Evolutionary conservation across 2,113 vertebrate species (phyloP), one percentile per base, ranked within the genome.

Genomic region (Promerops cafer): DNA sequence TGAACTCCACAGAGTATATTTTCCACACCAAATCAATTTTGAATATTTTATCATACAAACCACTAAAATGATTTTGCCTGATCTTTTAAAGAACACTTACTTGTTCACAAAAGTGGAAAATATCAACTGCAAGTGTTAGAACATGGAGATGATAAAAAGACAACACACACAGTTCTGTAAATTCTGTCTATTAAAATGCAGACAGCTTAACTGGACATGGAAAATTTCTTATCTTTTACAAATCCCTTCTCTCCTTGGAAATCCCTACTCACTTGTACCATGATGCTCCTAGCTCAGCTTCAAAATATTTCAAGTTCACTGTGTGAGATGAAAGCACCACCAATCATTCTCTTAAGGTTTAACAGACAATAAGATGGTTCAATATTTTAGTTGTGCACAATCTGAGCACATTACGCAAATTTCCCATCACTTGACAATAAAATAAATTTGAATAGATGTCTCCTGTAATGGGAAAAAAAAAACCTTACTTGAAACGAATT

Each of bases 21-120:
- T 93, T 88, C 90, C 60, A 83, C 68, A 83, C 66, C 63, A 88
- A 86, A 93, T 70, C 2, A 2, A 69, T 66, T 80, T 74, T 93
- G 96, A 93, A 96, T 95, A 93, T 96, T 94, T 94, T 92, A 97
- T 70, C 88, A 70, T 22, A 85, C 50, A 91, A 94, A 78, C 54
- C 72, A 87, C 93, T 93, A 70, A 80, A 93, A 86, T 16, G 13
- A 82, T 77, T 93, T 92, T 70, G 60, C 42, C 57, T n/a, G 82
- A 83, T 88, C 68, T 96, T 93, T 69, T 86, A 53, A 89, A 84
- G 86, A 93, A 83, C 71, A 70, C 28, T 75, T 87, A 54, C 49
- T 85, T 2, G 11, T 65, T 88, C 76, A 83, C 20, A 21, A 10
- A 94, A 94, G 44, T 52, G 60, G 72, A 90, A 94, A 90, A 92